phyloP scores from a whole-genome alignment of 2,113 vertebrate species.

The Chiloscyllium plagiosum region DNA sequence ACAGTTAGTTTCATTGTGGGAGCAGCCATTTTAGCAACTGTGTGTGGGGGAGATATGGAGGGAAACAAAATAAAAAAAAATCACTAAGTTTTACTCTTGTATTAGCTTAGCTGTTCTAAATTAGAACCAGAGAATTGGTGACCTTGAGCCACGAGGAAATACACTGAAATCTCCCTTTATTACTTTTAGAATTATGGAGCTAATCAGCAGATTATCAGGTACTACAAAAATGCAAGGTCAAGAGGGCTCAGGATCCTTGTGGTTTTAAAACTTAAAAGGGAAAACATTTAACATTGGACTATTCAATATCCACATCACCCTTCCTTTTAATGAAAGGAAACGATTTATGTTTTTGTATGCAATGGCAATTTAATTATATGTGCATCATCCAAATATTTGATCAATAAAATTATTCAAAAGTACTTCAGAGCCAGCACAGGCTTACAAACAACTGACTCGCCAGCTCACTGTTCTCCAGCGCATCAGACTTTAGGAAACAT shows the following conservation, averaged over 20 bases:
- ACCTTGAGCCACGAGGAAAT: background rate
- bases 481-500: background rate
- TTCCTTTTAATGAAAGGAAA: background rate
- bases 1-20: background rate
- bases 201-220: background rate
- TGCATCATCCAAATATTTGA: background rate
- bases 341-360: background rate
- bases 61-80: background rate
- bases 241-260: background rate
- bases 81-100: background rate
- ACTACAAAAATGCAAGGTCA: background rate
- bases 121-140: background rate
- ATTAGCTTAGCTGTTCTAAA: background rate
- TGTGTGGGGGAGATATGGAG: background rate
- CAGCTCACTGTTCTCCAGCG: background rate
- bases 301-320: background rate
- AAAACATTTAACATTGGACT: background rate
- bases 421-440: background rate
- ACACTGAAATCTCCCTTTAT: background rate
- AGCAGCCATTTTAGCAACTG: background rate
- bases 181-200: background rate
- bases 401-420: background rate
- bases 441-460: background rate
- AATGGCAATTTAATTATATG: background rate
- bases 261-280: background rate